Base-by-base conservation (phyloP, 2,888 invertebrate genomes). In the Caenorhabditis afra region DNA sequence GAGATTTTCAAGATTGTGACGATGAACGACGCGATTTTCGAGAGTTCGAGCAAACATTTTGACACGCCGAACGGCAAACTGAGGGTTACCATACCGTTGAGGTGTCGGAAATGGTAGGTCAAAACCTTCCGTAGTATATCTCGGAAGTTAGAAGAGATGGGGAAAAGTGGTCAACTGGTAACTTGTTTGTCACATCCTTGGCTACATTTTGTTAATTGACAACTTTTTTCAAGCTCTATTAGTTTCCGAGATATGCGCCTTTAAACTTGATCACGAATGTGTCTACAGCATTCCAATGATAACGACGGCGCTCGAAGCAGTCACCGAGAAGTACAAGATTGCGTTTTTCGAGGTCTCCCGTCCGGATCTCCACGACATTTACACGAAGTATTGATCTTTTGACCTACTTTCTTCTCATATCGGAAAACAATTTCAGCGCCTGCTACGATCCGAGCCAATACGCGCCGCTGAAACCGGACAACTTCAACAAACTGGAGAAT, bases 51-150 rank as follows among this genome's bases (percentile, higher is more conserved):
- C 29, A 61, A 57, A 22, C 41, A 53, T 22, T 68, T 68, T 23
- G 75, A 76, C 39, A 67, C 67, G 14, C 67, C 75, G 12, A 76
- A 76, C 44, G 75, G 75, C 3, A 76, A 76, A 35, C 20, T 76
- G n/a, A n/a, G 68, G 22, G 29, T 67, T 4, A 57, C 55, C 0
- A 10, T 76, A 14, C 75, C 75, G 23, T 45, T 67, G 18, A 18
- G 49, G n/a, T 76, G 57, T 23, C 44, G 67, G 41, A 23, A 45
- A 57, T 57, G 58, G 73, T 68, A 14, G 11, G 29, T n/a, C n/a
- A n/a, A n/a, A n/a, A n/a, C n/a, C n/a, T n/a, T n/a, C n/a, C n/a
- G n/a, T n/a, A n/a, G n/a, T n/a, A n/a, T n/a, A n/a, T n/a, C n/a
- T n/a, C n/a, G n/a, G n/a, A n/a, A n/a, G n/a, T n/a, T n/a, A n/a